These are phyloP conservation scores for Tachypleus tridentatus DNA, from an alignment of 1,140 invertebrate species.

Conservation along the genomic window DNA sequence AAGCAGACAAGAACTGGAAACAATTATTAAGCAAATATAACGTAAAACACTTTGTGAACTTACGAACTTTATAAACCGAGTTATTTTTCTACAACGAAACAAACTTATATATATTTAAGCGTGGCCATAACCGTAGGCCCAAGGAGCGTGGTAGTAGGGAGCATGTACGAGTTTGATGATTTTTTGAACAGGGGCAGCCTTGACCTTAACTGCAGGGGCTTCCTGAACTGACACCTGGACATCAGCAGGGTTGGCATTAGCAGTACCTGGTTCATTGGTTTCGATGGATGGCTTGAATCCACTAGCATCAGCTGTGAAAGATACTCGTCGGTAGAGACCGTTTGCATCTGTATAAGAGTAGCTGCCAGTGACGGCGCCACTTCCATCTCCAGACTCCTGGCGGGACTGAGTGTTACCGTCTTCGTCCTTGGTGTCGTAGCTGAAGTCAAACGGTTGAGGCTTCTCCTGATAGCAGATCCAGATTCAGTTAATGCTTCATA, in stretches of 20 bases:
- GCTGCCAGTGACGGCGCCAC: constrained; percentile 66
- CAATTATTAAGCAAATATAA: too few relatives aligned
- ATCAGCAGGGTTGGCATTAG: constrained; percentile 20
- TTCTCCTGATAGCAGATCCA: background rate
- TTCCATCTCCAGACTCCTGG: constrained; percentile 42
- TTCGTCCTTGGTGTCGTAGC: constrained; percentile 17
- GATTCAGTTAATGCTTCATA: too few relatives aligned
- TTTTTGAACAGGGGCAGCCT: too few relatives aligned
- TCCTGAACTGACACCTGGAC: background rate
- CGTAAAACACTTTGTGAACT: too few relatives aligned
- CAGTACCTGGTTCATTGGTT: constrained; percentile 23
- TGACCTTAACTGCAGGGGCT: too few relatives aligned
- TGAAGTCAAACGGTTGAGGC: constrained; percentile 19
- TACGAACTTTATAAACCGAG: too few relatives aligned
- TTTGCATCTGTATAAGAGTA: constrained; percentile 68
- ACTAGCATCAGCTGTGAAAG: constrained; percentile 59
- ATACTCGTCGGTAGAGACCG: constrained; percentile 66
- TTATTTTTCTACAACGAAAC: too few relatives aligned
- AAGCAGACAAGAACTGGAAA: too few relatives aligned
- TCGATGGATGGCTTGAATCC: constrained; percentile 21
- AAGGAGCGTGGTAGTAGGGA: too few relatives aligned
- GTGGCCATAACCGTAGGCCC: too few relatives aligned
- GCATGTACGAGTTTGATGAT: too few relatives aligned
- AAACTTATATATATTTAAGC: too few relatives aligned
- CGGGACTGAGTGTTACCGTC: constrained; percentile 16